Percentiles rank a stretch among this genome's conserved stretches.
Conservation (phyloP, 2,888 invertebrate genomes). For the Cosmia trapezina region DNA sequence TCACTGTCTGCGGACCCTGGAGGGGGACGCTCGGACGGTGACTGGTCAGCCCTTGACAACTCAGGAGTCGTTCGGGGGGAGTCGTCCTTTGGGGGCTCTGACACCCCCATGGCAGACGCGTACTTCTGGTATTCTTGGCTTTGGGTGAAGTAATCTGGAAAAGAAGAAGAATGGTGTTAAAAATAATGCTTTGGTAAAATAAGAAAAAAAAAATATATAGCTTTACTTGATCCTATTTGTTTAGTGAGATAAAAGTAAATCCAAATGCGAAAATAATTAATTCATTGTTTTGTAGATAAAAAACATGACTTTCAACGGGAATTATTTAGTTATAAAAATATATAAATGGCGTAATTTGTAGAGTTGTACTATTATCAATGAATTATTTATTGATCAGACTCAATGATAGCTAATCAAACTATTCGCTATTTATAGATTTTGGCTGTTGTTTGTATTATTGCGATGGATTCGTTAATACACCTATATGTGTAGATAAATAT, state of each 20-base stretch:
- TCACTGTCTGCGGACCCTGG: constrained; percentile 92
- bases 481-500: not conserved
- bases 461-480: not conserved
- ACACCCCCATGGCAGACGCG: constrained; percentile 81
- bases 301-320: not conserved
- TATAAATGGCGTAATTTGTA: constrained; percentile 8
- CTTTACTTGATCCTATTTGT: not conserved
- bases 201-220: too few species aligned
- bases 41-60: constrained; percentile 82
- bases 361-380: not conserved
- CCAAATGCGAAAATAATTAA: too few species aligned
- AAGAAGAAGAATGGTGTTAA: constrained; percentile 32
- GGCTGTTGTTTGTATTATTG: constrained; percentile 6
- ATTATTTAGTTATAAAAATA: too few species aligned
- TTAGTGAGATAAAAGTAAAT: not conserved
- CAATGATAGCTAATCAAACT: constrained; percentile 29
- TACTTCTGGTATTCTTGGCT: constrained; percentile 82
- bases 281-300: too few species aligned
- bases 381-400: constrained; percentile 14
- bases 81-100: constrained; percentile 82
- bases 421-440: not conserved
- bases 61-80: constrained; percentile 87
- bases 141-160: constrained; percentile 85
- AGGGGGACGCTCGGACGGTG: constrained; percentile 87
- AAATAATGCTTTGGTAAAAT: not conserved